Base-by-base conservation (phyloP, 1,140 invertebrate genomes). In the Bombus superbus region DNA sequence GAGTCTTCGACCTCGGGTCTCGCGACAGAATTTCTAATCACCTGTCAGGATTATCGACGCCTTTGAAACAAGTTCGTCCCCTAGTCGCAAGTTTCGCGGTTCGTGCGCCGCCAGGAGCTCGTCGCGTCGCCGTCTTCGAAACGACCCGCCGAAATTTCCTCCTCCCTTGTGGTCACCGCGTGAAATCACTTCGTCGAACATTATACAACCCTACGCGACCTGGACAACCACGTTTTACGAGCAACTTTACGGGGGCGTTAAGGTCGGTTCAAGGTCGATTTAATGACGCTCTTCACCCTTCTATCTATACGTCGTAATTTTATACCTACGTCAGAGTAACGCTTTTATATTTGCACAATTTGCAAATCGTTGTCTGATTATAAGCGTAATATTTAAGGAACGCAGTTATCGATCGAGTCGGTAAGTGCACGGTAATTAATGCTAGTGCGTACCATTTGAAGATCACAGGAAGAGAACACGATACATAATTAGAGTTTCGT, bases 21-120 rank as follows among this genome's bases (percentile, higher is more conserved):
- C 72, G 78, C 59, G 79, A 85, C 72, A 69, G 79, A 86, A 89
- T 88, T 89, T 83, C 79, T 86, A 88, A 89, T 89, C 85, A 81
- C 62, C 32, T 40, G 73, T 42, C n/a, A 81, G 85, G 68, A 83
- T 89, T 86, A 89, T 89, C 85, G 84, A 74, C 87, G 73, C 76
- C 85, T 89, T 89, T 74, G 85, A 57, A 86, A 86, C 73, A 38
- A 42, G 15, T 57, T 80, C 32, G 11, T n/a, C 42, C 59, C 35
- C 4, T 25, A 18, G 22, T 8, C 47, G 38, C 64, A 85, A 85
- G 47, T 73, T 85, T 81, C 83, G 69, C 42, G 69, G 53, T 38
- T 28, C 35, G n/a, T 64, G 47, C 22, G n/a, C 13, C 71, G 28
- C 40, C 40, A n/a, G 32, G 35, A 69, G 28, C 28, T 68, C 35